Conservation (phyloP, 2,888 invertebrate species). For the Teleiodes luculella region DNA sequence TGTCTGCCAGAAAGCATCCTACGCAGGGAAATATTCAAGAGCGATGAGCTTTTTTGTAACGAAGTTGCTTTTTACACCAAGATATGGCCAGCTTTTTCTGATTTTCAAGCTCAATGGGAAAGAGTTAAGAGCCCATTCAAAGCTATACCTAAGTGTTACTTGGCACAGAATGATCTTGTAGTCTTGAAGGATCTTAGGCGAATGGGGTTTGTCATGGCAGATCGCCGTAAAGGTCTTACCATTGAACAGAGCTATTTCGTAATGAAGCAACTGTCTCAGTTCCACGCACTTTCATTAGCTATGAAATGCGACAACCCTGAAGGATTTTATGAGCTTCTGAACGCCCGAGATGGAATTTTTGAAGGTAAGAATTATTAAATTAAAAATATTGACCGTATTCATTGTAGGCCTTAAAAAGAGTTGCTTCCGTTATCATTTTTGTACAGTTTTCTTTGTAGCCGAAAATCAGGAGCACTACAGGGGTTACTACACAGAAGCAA, state of each 20-base stretch:
- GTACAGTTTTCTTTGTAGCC: conserved; percentile 78
- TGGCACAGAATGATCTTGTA: conserved; percentile 77
- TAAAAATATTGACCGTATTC: neutral
- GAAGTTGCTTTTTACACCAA: conserved; percentile 85
- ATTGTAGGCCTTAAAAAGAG: neutral
- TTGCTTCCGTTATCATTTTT: neutral
- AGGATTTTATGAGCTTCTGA: conserved; percentile 72
- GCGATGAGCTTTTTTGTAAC: conserved; percentile 84
- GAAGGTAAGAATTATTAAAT: conserved; percentile 50
- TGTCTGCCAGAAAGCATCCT: conserved; percentile 82
- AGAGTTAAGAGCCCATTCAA: conserved; percentile 63
- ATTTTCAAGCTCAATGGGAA: conserved; percentile 75
- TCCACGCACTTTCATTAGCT: conserved; percentile 82
- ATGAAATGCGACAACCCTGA: conserved; percentile 79
- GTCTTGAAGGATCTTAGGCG: conserved; percentile 80
- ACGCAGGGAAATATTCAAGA: conserved; percentile 83
- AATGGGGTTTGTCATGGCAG: conserved; percentile 81
- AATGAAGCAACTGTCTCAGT: conserved; percentile 79
- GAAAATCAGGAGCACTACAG: conserved; percentile 84
- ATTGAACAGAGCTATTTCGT: conserved; percentile 79
- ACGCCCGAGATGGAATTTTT: conserved; percentile 65
- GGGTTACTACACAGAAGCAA: conserved; percentile 82
- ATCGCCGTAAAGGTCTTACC: conserved; percentile 80
- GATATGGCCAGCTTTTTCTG: conserved; percentile 82
- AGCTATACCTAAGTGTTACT: conserved; percentile 80